Base-by-base conservation (phyloP, 2,113 vertebrate species). In the Loxodonta africana region DNA sequence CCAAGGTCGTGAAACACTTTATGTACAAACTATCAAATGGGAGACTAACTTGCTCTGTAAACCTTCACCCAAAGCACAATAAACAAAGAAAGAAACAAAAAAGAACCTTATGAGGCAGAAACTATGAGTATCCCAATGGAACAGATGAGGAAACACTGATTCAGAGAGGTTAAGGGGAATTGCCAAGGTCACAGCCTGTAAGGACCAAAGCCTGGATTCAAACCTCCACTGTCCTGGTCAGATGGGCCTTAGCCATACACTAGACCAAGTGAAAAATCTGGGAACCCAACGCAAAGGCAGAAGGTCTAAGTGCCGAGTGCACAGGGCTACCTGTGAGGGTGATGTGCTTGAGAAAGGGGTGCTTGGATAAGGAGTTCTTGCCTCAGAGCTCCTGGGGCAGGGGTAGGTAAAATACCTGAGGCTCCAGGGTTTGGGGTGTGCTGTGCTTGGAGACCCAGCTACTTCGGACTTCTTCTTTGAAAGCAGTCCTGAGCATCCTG, bases 321-420 rank as follows among this genome's bases (percentile, higher is more conserved):
- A 2, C 46, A 33, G 44, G 4, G 1, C 5, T n/a, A 2, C 12
- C 37, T 26, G 9, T 1, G 3, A 17, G 5, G 9, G 3, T 4
- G 0, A 4, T 6, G 5, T 63, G 78, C 44, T 69, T 81, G 62
- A 48, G 76, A 80, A 69, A 57, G 11, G 65, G 48, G 15, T 51
- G 2, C 15, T 9, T 44, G 25, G 2, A 10, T 15, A 46, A 17
- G 28, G 46, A 83, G 11, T 9, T 5, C 62, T n/a, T 53, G 0
- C 10, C 12, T 8, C 46, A 41, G 77, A 83, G 51, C 23, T 30
- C 25, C 28, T 25, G 8, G 11, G 26, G 0, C 5, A 6, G 8
- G 26, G 0, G 6, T 28, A 69, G 11, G 15, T 51, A 65, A 18
- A 48, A 65, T 44, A 25, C 33, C 51, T 57, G 18, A 8, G 67